Base-by-base conservation (phyloP, 2,888 invertebrate genomes). In the Scaptomyza flava region DNA sequence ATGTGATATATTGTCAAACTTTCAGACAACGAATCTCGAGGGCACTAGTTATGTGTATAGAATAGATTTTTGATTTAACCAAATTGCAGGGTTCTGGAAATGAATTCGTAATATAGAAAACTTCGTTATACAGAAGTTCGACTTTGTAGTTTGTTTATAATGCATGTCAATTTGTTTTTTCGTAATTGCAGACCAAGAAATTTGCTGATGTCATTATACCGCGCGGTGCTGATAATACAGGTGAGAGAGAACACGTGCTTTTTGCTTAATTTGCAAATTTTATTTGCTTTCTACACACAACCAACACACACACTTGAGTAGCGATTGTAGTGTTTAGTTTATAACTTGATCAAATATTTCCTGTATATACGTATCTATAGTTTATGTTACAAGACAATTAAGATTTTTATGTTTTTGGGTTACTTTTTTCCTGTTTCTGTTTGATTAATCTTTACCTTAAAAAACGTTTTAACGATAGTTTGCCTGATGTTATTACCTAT, bases 201-300 rank as follows among this genome's bases (percentile, higher is more conserved):
- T 99, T 99, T 93, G 99, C 99, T 59, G 99, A 99, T 93, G 98
- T 99, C 54, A 99, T 99, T 89, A 99, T 99, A 91, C 99, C 99
- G 0, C 94, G 99, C 79, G 99, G 99, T 69, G 99, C 99, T 27
- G 99, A 99, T 91, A 99, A 99, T 91, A 95, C 95, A 92, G 98
- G 98, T 98, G 93, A 95, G 95, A 57, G 7, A 3, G 17, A 27
- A 6, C 36, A 14, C 2, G 34, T 47, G 67, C 76, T 72, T 41
- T 17, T 71, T 67, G 74, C 68, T 75, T 75, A 38, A 62, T 51
- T 75, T 74, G 30, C 46, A 6, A 48, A 38, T 11, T 56, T 76
- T 45, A 57, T 67, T 67, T 50, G 46, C 41, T 33, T 42, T 56
- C n/a, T 48, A 58, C 47, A 59, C 38, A 11, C 17, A 51, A 23